A percentile compares a stretch with the other conserved stretches of the same genome.
phyloP scores from a whole-genome alignment of 2,888 invertebrate species.

The Auanema freiburgensis region DNA sequence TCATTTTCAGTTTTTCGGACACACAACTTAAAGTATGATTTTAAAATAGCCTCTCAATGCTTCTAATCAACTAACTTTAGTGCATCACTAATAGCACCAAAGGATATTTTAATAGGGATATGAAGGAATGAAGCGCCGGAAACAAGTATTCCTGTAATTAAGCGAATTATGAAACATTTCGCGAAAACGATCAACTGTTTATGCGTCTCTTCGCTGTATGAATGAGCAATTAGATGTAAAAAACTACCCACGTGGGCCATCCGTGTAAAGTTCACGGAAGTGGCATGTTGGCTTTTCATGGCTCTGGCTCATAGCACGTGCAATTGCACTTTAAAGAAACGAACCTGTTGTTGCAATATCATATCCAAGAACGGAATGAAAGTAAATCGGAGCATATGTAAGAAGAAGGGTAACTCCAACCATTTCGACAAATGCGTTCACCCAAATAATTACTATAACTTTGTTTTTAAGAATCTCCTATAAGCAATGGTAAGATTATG shows the following conservation, averaged over 20 bases:
- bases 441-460: constrained; percentile 51
- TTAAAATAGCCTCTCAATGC: too few relatives aligned
- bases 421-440: constrained; percentile 57
- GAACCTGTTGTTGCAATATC: constrained; percentile 42
- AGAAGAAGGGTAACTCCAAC: constrained; percentile 54
- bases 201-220: neutral
- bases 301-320: too few relatives aligned
- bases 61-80: constrained; percentile 14
- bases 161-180: constrained; percentile 1
- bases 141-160: constrained; percentile 26
- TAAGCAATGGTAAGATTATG: constrained; percentile 5
- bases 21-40: constrained; percentile 22
- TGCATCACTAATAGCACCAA: constrained; percentile 43
- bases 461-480: constrained; percentile 52
- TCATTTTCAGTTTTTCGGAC: constrained; percentile 43
- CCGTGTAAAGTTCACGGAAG: too few relatives aligned
- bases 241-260: too few relatives aligned
- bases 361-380: constrained; percentile 49
- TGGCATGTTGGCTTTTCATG: too few relatives aligned
- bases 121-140: constrained; percentile 28
- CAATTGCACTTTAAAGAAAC: neutral
- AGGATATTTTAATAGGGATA: constrained; percentile 49
- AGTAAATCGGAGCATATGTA: constrained; percentile 57
- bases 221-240: too few relatives aligned
- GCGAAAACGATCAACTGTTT: neutral